Conservation (phyloP, 2,113 vertebrate genomes). For the Notarius quadriscutis region DNA sequence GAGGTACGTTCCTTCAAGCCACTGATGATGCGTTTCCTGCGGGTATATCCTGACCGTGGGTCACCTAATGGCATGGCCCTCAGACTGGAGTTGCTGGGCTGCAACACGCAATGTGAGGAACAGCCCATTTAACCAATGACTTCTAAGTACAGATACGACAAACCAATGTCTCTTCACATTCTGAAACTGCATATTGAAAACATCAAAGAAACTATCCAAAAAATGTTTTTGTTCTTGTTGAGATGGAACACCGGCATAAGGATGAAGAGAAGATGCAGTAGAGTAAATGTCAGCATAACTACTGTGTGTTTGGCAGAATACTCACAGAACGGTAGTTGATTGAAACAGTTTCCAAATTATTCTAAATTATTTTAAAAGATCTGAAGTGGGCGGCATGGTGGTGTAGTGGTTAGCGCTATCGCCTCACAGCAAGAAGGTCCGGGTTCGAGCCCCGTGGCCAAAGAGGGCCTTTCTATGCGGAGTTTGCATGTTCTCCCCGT, state of each 20-base stretch:
- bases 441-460: no score
- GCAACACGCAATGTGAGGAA: conserved; percentile 85
- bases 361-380: background rate
- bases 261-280: background rate
- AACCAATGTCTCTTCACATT: background rate
- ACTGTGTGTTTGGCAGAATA: background rate
- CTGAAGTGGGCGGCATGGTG: background rate
- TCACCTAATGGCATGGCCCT: conserved; percentile 85
- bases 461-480: no score
- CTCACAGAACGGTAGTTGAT: background rate
- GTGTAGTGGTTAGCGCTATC: no score
- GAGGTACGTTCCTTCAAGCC: conserved; percentile 82
- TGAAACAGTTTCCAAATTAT: background rate
- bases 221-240: background rate
- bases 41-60: conserved; percentile 90
- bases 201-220: background rate
- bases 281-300: background rate
- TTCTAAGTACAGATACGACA: background rate
- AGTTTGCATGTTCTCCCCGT: no score
- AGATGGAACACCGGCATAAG: background rate
- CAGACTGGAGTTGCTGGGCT: conserved; percentile 91
- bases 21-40: conserved; percentile 80
- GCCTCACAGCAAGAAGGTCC: no score
- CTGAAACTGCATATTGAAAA: background rate
- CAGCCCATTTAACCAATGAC: background rate